Percentiles rank a stretch among this genome's conserved stretches.
Evolutionary conservation across 2,797 vertebrate species (phyloP).

Genomic region (Pelochelys cantorii): DNA sequence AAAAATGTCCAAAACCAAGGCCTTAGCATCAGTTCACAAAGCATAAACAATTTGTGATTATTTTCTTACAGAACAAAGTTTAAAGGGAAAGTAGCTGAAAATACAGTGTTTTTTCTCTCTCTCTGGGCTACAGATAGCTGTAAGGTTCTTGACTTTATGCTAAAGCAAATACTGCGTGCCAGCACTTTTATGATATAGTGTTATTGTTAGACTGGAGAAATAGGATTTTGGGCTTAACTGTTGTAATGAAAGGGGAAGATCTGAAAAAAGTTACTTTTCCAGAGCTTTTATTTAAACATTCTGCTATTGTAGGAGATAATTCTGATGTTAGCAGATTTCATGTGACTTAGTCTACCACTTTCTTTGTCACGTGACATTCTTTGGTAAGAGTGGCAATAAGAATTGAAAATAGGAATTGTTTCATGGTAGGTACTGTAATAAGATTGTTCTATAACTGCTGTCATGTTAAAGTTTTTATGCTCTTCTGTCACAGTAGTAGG

Average conservation of each 20-base stretch:
- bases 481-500: background rate
- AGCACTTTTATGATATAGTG: background rate
- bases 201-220: background rate
- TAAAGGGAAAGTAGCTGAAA: background rate
- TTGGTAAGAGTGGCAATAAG: background rate
- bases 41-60: background rate
- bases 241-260: background rate
- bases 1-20: background rate
- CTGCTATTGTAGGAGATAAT: background rate
- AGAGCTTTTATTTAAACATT: background rate
- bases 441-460: background rate
- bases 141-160: background rate
- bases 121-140: background rate
- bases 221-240: background rate
- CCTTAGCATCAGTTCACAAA: background rate
- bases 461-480: background rate
- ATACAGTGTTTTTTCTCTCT: background rate
- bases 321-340: background rate
- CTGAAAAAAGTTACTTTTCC: background rate
- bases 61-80: background rate
- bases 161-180: background rate
- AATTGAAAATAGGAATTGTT: background rate
- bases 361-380: background rate
- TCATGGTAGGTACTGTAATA: background rate
- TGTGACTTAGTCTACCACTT: background rate